These are phyloP conservation scores for Oscheius onirici DNA, from an alignment of 2,888 invertebrate species.

Conservation along the genomic window DNA sequence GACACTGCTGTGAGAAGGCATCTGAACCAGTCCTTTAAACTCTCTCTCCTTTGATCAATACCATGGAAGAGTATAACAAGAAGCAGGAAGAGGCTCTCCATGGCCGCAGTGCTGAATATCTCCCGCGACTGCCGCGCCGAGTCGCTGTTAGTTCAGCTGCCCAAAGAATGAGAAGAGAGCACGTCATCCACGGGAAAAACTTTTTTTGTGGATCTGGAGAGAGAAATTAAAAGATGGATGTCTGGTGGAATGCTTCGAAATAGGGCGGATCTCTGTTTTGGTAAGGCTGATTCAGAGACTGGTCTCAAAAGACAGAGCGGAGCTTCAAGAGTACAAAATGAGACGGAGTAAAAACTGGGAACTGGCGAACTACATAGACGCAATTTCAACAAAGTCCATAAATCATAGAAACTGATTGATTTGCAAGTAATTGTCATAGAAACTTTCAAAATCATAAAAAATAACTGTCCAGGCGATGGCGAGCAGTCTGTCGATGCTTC, in stretches of 20 bases:
- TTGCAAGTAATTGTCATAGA: too few relatives aligned
- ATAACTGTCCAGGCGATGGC: too few relatives aligned
- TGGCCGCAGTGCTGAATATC: conserved; percentile 13
- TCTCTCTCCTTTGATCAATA: not conserved
- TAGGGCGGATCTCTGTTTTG: not conserved
- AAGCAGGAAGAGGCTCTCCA: not conserved
- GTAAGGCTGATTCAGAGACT: too few relatives aligned
- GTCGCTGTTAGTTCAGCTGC: conserved; percentile 15
- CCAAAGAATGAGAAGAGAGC: conserved; percentile 2
- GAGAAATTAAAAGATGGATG: not conserved
- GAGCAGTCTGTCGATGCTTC: too few relatives aligned
- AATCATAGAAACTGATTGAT: too few relatives aligned
- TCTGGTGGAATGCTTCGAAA: not conserved
- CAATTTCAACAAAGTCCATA: too few relatives aligned
- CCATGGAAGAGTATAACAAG: conserved; percentile 1
- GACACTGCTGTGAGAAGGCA: conserved; percentile 38
- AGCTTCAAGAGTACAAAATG: too few relatives aligned
- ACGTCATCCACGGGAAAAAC: not conserved
- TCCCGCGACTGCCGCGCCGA: not conserved
- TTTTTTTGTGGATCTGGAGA: not conserved
- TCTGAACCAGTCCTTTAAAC: not conserved
- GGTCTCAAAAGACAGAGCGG: too few relatives aligned
- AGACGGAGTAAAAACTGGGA: too few relatives aligned
- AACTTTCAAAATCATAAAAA: too few relatives aligned
- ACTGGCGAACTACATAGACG: too few relatives aligned